These are phyloP conservation scores for Cyanoramphus novaezelandiae DNA, from an alignment of 2,113 vertebrate genomes.

Conservation along the genomic window DNA sequence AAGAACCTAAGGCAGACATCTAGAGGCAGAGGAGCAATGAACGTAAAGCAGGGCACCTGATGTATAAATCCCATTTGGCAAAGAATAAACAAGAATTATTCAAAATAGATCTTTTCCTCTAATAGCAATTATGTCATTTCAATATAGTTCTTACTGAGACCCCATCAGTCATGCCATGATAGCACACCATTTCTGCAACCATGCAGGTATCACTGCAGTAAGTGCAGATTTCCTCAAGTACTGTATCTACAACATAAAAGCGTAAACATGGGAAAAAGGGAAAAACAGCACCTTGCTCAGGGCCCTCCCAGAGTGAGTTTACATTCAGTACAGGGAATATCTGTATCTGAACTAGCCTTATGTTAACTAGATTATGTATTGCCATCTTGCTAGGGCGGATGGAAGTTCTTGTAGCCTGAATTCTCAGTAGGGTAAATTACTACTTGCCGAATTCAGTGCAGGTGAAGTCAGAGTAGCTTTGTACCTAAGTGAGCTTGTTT, in stretches of 20 bases:
- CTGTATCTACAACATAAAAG: neutral
- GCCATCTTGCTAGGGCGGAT: neutral
- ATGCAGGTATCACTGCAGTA: neutral
- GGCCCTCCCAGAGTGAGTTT: neutral
- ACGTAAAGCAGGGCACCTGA: neutral
- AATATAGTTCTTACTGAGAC: neutral
- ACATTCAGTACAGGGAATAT: accelerated
- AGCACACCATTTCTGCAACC: neutral
- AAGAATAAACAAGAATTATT: neutral
- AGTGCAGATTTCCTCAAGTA: neutral
- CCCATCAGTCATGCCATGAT: neutral
- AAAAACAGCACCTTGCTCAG: neutral
- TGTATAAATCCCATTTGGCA: neutral
- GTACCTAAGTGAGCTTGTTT: neutral
- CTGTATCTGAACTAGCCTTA: neutral
- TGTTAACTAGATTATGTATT: neutral
- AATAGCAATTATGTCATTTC: neutral
- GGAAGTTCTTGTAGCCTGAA: neutral
- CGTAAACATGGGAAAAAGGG: neutral
- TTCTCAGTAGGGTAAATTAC: neutral
- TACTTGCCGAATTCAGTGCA: accelerated
- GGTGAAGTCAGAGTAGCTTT: neutral
- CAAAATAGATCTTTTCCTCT: neutral
- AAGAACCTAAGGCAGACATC: neutral
- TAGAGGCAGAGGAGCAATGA: neutral